phyloP scores from a whole-genome alignment of 2,888 invertebrate genomes.

The Leucoptera coffeella region DNA sequence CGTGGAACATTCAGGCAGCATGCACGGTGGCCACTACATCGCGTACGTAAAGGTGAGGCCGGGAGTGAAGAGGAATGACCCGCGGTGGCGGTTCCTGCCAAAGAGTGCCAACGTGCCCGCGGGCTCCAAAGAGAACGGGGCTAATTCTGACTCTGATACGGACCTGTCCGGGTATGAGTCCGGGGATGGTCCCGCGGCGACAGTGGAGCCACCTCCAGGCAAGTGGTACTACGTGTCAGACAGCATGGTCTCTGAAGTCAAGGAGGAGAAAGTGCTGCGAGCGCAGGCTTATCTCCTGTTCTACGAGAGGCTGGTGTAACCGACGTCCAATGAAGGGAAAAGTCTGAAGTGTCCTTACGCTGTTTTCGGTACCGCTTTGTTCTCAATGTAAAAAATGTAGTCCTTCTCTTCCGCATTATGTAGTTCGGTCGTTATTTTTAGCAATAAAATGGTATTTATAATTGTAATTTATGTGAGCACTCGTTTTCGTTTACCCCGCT shows the following conservation, averaged over 20 bases:
- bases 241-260: constrained; percentile 75
- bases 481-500: too few relatives aligned
- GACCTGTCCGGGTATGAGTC: constrained; percentile 52
- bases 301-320: constrained; percentile 87
- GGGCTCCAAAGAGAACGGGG: constrained; percentile 31
- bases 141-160: constrained; percentile 46
- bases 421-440: neutral
- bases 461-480: too few relatives aligned
- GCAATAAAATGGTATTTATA: too few relatives aligned
- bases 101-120: constrained; percentile 48
- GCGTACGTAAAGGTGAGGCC: constrained; percentile 89
- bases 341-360: neutral
- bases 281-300: constrained; percentile 94
- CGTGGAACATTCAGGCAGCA: constrained; percentile 89
- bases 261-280: constrained; percentile 71
- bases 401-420: neutral
- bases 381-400: neutral
- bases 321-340: constrained; percentile 4
- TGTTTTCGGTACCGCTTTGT: neutral
- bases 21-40: constrained; percentile 82
- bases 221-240: constrained; percentile 95
- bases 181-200: constrained; percentile 29
- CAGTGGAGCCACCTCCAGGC: constrained; percentile 52
- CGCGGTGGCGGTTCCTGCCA: constrained; percentile 69
- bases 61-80: constrained; percentile 55